Percentiles rank a stretch among this genome's conserved stretches.
phyloP scores from a whole-genome alignment of 2,888 invertebrate species.

The Tillus elongatus region DNA sequence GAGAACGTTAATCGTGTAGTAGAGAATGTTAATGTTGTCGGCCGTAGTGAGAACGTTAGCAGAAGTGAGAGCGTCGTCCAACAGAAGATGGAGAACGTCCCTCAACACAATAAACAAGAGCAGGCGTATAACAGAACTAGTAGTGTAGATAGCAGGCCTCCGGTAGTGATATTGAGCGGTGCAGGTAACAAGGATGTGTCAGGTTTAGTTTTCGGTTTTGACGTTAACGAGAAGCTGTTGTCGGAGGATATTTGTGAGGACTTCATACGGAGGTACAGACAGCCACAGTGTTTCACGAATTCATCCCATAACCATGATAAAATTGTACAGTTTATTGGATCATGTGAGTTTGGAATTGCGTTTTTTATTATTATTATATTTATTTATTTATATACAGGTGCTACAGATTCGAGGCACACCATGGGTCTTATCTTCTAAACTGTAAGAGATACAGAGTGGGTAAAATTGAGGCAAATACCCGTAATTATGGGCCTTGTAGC shows the following conservation, averaged over 20 bases:
- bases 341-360: no score
- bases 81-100: not conserved
- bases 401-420: no score
- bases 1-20: not conserved
- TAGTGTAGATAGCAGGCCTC: constrained; percentile 45
- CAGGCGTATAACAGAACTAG: constrained; percentile 14
- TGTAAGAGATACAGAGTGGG: no score
- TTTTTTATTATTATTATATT: no score
- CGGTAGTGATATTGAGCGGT: constrained; percentile 66
- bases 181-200: constrained; percentile 48
- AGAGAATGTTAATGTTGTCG: not conserved
- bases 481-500: no score
- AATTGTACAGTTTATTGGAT: constrained; percentile 54
- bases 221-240: constrained; percentile 64
- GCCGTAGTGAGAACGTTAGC: not conserved
- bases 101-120: not conserved
- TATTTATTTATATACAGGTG: no score
- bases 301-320: constrained; percentile 51
- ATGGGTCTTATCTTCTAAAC: no score
- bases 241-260: constrained; percentile 42
- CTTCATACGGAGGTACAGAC: constrained; percentile 41
- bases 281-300: constrained; percentile 38
- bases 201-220: constrained; percentile 73
- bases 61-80: no score
- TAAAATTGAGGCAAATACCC: no score